phyloP scores from a whole-genome alignment of 2,113 vertebrate species.

The Sapajus apella region DNA sequence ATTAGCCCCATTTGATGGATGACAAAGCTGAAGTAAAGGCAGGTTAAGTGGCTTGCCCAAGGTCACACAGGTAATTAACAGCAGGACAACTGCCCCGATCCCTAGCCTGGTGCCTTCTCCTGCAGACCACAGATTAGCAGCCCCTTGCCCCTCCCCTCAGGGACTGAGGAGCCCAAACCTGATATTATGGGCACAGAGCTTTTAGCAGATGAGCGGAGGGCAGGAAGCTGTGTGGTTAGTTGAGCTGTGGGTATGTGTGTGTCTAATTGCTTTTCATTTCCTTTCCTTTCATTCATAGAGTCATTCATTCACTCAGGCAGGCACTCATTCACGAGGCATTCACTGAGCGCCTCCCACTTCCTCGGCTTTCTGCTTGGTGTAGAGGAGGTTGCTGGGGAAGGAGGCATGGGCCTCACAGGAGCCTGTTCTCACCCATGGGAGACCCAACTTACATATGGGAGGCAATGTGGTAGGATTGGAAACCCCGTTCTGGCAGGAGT shows the following conservation, averaged over 20 bases:
- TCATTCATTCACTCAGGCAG: constrained; percentile 47
- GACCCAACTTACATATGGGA: neutral
- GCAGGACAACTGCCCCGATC: neutral
- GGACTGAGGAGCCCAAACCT: constrained; percentile 1
- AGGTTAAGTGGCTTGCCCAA: constrained; percentile 35
- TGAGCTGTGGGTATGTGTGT: constrained; percentile 40
- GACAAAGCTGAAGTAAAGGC: neutral
- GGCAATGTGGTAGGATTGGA: neutral
- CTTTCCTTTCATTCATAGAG: constrained; percentile 66
- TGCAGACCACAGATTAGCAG: constrained; percentile 50
- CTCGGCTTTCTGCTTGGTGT: neutral
- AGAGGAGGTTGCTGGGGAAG: neutral
- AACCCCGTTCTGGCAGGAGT: neutral
- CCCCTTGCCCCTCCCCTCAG: neutral
- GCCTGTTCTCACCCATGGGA: neutral
- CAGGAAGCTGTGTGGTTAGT: constrained; percentile 73
- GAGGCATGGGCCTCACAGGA: neutral
- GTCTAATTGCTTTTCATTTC: constrained; percentile 67
- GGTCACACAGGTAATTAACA: constrained; percentile 50
- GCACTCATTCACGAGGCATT: constrained; percentile 47
- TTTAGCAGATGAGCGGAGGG: constrained; percentile 58
- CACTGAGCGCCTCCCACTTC: neutral
- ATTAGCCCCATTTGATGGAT: neutral
- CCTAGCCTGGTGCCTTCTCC: neutral
- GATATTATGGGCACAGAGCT: constrained; percentile 60